Evolutionary conservation across 2,113 vertebrate species (phyloP).

Genomic region (Oreochromis spilurus): DNA sequence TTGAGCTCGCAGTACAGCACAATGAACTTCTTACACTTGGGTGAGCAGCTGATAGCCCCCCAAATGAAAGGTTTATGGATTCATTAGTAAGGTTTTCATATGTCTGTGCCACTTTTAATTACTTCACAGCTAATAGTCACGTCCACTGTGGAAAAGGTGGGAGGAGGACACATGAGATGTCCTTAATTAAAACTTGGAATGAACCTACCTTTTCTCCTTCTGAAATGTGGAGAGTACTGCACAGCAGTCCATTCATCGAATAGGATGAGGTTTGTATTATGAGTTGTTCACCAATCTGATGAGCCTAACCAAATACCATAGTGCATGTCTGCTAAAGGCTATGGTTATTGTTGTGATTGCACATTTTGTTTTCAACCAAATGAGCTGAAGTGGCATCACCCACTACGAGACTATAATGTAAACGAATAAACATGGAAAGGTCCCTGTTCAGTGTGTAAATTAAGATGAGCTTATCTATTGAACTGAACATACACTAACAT

Average conservation of each 20-base stretch:
- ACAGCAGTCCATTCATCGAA: background rate
- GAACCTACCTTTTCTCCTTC: background rate
- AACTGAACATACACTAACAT: slow-evolving; percentile 34
- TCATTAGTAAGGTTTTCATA: slow-evolving; percentile 60
- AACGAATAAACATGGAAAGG: slow-evolving; percentile 32
- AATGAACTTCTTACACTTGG: slow-evolving; percentile 37
- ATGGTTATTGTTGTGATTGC: slow-evolving; percentile 19
- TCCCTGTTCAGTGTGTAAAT: slow-evolving; percentile 35
- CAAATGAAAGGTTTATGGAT: slow-evolving; percentile 48
- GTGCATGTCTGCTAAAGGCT: background rate
- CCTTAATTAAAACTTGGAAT: slow-evolving; percentile 26
- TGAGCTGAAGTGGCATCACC: slow-evolving; percentile 42
- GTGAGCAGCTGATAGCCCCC: slow-evolving; percentile 37
- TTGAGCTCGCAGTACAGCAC: background rate
- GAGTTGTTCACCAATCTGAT: slow-evolving; percentile 19
- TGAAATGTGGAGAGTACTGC: background rate
- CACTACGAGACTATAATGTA: slow-evolving; percentile 24
- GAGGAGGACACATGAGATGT: background rate
- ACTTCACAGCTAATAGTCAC: slow-evolving; percentile 18
- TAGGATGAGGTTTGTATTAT: background rate
- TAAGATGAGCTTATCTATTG: slow-evolving; percentile 59
- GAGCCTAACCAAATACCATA: slow-evolving; percentile 7
- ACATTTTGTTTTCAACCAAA: slow-evolving; percentile 51
- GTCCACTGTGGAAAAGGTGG: slow-evolving; percentile 11
- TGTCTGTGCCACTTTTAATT: slow-evolving; percentile 55